phyloP scores from a whole-genome alignment of 2,888 invertebrate species.

The Chrysotoxum bicinctum region DNA sequence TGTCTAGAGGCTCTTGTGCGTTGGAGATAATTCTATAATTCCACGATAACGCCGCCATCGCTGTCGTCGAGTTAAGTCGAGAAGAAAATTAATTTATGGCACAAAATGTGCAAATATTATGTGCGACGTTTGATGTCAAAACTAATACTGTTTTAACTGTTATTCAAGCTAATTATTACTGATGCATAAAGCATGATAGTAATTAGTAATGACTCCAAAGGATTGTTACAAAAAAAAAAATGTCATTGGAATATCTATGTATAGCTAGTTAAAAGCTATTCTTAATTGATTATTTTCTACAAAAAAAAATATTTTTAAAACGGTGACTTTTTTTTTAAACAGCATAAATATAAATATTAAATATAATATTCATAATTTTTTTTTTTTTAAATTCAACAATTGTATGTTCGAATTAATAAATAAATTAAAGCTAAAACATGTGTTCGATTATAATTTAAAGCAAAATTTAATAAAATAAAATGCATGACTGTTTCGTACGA shows the following conservation, averaged over 20 bases:
- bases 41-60: not conserved
- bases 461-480: too few relatives aligned
- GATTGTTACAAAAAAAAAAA: not conserved
- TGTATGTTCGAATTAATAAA: too few relatives aligned
- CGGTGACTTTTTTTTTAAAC: not conserved
- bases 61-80: not conserved
- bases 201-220: not conserved
- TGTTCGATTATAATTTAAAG: too few relatives aligned
- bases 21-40: not conserved
- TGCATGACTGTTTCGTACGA: too few relatives aligned
- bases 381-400: too few relatives aligned
- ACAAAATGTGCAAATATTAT: not conserved
- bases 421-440: too few relatives aligned
- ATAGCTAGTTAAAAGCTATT: too few relatives aligned
- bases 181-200: not conserved
- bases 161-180: slow-evolving; percentile 1
- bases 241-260: too few relatives aligned
- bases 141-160: not conserved
- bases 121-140: not conserved
- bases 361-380: too few relatives aligned
- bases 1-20: slow-evolving; percentile 7
- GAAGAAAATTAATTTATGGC: not conserved
- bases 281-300: not conserved
- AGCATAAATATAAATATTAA: too few relatives aligned
- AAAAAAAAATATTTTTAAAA: not conserved